Evolutionary conservation across 2,888 invertebrate species (phyloP), one percentile per base, ranked within the genome.

Genomic region (Trichacis sp.): DNA sequence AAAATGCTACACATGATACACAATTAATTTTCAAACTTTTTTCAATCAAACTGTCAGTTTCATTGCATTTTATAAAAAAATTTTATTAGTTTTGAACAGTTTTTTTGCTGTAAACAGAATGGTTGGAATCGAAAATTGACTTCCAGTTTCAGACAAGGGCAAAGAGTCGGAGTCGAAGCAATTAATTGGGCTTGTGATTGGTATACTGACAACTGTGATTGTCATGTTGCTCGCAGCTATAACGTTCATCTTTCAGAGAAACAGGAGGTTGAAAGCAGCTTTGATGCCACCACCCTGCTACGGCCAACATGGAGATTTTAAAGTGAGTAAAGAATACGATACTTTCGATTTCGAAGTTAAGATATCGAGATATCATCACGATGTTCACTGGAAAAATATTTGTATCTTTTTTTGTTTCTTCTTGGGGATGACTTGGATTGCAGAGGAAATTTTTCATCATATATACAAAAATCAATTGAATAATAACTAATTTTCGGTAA

Each of bases 181-280:
- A 67, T 87, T 89, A 83, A 89, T 90, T 73, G 90, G 90, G 68
- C 86, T 89, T 73, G 88, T 92, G 77, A 91, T 92, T 75, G 91
- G 91, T 49, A 88, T 90, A 57, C 86, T 93, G 74, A 89, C 91
- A 42, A 91, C 91, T 51, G 90, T 92, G 74, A 91, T 93, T 76
- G 85, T 92, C 68, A 86, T 93, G 77, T 87, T 92, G 60, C 87
- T 91, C 68, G 89, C 88, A 45, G 89, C 91, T 65, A 91, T 92
- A 80, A 86, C 89, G 71, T 88, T 92, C 83, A 91, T 93, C 84
- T 88, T 91, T 74, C 88, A 89, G 69, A 85, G 90, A 69, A 90
- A 89, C 80, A 88, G 89, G 74, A 87, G 88, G 66, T 79, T 87
- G 43, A 87, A 87, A 73, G 81, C 85, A 51, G 80, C 85, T 15